A percentile compares a stretch with the other conserved stretches of the same genome.
phyloP scores from a whole-genome alignment of 2,888 invertebrate species.

The Drosophila lacicola region DNA sequence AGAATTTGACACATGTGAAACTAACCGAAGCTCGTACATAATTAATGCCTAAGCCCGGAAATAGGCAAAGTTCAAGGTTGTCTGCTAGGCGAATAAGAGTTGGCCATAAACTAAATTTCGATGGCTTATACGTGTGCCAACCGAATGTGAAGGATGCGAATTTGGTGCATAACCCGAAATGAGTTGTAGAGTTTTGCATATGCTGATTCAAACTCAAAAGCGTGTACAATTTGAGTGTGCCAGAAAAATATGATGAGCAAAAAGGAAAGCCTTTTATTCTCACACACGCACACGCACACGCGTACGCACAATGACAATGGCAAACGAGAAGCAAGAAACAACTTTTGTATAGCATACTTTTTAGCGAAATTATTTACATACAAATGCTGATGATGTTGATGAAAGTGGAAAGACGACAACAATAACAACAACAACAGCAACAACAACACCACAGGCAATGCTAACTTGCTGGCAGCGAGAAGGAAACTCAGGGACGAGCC shows the following conservation, averaged over 20 bases:
- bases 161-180: slow-evolving; percentile 26
- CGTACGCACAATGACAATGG: slow-evolving; percentile 34
- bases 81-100: slow-evolving; percentile 4
- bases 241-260: slow-evolving; percentile 45
- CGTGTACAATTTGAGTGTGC: slow-evolving; percentile 32
- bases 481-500: slow-evolving; percentile 25
- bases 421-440: slow-evolving; percentile 18
- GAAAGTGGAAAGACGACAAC: slow-evolving; percentile 57
- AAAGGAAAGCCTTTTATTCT: slow-evolving; percentile 32
- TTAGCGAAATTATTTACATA: slow-evolving; percentile 67
- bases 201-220: slow-evolving; percentile 43
- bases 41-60: slow-evolving; percentile 56
- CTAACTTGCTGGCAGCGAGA: slow-evolving; percentile 12
- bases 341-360: slow-evolving; percentile 62
- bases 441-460: slow-evolving; percentile 20
- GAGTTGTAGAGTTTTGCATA: slow-evolving; percentile 44
- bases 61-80: slow-evolving; percentile 57
- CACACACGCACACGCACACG: slow-evolving; percentile 10
- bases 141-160: slow-evolving; percentile 8
- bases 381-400: slow-evolving; percentile 68
- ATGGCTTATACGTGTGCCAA: slow-evolving; percentile 8
- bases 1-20: slow-evolving; percentile 60
- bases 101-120: slow-evolving; percentile 25
- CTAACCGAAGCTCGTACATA: slow-evolving; percentile 60
- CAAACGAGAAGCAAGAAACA: slow-evolving; percentile 47